Evolutionary conservation across 2,113 vertebrate species (phyloP).

Genomic region (Hippotragus niger): DNA sequence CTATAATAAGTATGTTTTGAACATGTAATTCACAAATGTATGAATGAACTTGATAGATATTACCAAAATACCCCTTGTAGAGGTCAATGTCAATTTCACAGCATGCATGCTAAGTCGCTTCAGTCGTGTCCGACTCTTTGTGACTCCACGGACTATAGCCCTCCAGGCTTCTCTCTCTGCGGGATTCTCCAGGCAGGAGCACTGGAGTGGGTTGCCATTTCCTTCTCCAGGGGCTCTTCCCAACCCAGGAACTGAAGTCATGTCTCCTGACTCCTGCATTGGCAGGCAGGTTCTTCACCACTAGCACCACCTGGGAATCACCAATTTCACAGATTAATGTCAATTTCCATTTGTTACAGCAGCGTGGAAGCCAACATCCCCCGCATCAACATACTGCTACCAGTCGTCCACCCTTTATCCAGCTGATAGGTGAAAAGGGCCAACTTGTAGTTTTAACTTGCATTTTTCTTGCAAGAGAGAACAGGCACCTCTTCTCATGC

Average conservation of each 20-base stretch:
- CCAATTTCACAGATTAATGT: background rate
- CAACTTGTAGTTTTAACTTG: background rate
- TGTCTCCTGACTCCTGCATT: background rate
- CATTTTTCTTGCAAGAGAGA: background rate
- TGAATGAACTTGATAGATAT: background rate
- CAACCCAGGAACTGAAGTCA: background rate
- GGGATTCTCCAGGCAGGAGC: background rate
- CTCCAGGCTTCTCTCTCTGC: background rate
- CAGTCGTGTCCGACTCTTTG: background rate
- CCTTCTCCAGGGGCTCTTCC: background rate
- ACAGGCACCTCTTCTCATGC: background rate
- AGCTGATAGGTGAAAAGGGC: background rate
- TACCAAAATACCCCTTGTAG: background rate
- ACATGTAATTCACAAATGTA: background rate
- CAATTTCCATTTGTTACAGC: background rate
- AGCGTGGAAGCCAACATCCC: background rate
- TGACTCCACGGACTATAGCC: rapidly evolving
- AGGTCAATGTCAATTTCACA: background rate
- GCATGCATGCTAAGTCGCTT: background rate
- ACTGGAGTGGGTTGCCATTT: background rate
- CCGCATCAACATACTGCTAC: background rate
- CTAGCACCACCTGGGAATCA: background rate
- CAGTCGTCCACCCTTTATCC: background rate
- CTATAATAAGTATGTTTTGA: background rate
- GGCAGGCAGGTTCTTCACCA: background rate